These are phyloP conservation scores for Pontoporia blainvillei DNA, from an alignment of 2,113 vertebrate species.

Conservation along the genomic window DNA sequence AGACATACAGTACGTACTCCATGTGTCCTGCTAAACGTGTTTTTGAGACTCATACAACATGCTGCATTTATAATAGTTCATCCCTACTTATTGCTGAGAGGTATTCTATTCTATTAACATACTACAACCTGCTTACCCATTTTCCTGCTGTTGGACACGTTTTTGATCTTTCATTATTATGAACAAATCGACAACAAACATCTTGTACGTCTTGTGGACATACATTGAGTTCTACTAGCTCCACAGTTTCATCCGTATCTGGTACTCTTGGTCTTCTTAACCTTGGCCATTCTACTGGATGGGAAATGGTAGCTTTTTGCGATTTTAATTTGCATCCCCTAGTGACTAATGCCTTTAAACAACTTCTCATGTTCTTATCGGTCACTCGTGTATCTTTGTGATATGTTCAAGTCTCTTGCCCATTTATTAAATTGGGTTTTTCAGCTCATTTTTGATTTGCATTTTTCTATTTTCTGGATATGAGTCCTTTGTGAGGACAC, in stretches of 20 bases:
- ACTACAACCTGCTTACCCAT: background rate
- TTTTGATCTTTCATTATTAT: background rate
- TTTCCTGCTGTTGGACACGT: too few species aligned
- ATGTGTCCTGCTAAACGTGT: too few species aligned
- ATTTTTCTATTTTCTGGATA: background rate
- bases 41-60: background rate
- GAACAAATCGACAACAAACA: background rate
- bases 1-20: background rate
- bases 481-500: background rate
- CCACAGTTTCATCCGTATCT: too few species aligned
- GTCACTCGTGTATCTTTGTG: too few species aligned
- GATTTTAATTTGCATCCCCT: background rate
- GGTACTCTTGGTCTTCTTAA: background rate
- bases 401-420: background rate
- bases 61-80: background rate
- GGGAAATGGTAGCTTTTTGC: background rate
- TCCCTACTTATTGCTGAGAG: background rate
- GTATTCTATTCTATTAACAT: accelerated
- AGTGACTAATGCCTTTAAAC: accelerated
- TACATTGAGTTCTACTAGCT: accelerated
- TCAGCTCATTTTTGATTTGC: background rate
- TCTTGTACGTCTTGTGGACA: background rate
- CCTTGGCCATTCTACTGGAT: accelerated
- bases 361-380: background rate
- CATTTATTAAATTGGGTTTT: background rate